Evolutionary conservation across 2,797 vertebrate genomes (phyloP).

Genomic region (Lepus oiostolus): DNA sequence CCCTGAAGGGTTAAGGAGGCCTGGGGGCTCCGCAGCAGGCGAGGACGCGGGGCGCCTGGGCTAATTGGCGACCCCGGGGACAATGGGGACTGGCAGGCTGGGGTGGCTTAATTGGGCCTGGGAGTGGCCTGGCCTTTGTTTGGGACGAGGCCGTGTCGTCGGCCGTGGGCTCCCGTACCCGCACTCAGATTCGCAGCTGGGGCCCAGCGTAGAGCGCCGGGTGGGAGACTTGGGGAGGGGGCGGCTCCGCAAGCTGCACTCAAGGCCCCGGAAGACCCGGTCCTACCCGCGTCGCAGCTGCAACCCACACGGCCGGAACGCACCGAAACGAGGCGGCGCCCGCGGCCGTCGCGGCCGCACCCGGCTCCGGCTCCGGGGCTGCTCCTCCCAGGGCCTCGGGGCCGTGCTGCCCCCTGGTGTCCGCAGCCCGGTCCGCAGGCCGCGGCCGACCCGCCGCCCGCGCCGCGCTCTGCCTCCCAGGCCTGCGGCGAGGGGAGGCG

Average conservation of each 20-base stretch:
- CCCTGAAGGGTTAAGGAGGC: slow-evolving; percentile 70
- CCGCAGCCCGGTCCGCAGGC: background rate
- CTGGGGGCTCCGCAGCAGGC: slow-evolving; percentile 27
- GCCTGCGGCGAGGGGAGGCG: background rate
- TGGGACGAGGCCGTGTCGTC: background rate
- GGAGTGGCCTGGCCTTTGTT: slow-evolving; percentile 75
- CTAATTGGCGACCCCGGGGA: slow-evolving; percentile 76
- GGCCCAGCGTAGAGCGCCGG: background rate
- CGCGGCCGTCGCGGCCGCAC: background rate
- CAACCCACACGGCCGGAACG: background rate
- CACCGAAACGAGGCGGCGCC: background rate
- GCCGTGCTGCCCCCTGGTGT: slow-evolving; percentile 76
- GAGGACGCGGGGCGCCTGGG: slow-evolving; percentile 40
- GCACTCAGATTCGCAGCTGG: slow-evolving; percentile 21
- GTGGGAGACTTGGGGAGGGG: background rate
- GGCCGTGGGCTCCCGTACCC: background rate
- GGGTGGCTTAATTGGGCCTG: slow-evolving; percentile 74
- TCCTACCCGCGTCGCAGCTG: background rate
- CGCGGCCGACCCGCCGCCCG: background rate
- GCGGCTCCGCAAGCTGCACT: background rate
- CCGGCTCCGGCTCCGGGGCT: rapidly evolving
- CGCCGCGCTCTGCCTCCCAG: background rate
- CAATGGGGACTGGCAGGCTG: slow-evolving; percentile 58
- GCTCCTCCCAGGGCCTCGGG: background rate
- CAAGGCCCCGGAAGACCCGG: background rate